phyloP scores from a whole-genome alignment of 2,113 vertebrate genomes.

The human region DNA sequence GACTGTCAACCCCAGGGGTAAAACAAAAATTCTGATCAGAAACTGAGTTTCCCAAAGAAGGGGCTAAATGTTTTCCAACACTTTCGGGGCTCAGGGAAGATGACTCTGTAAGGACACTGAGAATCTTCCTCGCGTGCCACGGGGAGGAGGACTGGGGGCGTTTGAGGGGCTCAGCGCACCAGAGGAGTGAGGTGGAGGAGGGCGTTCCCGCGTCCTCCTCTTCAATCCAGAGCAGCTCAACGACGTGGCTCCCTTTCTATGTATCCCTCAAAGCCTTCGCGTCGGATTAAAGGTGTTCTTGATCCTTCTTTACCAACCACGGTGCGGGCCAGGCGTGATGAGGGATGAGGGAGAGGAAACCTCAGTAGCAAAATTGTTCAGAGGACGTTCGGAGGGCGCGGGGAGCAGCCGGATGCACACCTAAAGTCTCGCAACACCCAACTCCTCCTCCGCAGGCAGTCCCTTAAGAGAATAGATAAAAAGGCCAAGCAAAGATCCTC shows the following conservation, averaged over 20 bases:
- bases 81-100: background rate
- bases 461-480: background rate
- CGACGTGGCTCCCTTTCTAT: conserved; percentile 67
- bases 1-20: background rate
- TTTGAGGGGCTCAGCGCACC: background rate
- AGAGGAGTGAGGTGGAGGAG: background rate
- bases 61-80: background rate
- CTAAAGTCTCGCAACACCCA: background rate
- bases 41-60: background rate
- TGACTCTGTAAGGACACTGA: background rate
- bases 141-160: background rate
- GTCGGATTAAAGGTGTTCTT: conserved; percentile 64
- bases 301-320: conserved; percentile 58
- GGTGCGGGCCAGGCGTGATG: background rate
- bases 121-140: background rate
- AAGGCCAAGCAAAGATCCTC: background rate
- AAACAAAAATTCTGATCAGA: conserved; percentile 49
- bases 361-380: background rate
- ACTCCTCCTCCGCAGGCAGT: no score
- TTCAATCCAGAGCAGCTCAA: background rate
- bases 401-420: rapidly evolving
- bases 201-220: rapidly evolving
- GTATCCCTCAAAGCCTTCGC: conserved; percentile 42
- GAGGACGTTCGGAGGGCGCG: background rate
- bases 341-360: background rate